A percentile compares a stretch with the other conserved stretches of the same genome.
Conservation (phyloP, 2,113 vertebrate species). For the Paratilapia polleni region DNA sequence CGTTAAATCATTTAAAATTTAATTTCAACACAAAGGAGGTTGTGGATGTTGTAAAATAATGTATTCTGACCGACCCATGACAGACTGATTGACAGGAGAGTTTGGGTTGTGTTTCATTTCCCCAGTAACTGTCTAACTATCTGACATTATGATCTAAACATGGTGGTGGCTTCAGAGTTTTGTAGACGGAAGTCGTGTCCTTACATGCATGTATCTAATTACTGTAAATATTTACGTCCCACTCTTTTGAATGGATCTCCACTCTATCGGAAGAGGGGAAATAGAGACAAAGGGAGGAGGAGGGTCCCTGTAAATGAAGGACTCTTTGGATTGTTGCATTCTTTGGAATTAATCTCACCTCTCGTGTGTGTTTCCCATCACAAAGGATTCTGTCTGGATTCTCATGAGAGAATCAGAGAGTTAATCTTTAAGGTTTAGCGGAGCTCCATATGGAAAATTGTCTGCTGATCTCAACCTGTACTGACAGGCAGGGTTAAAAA, state of each 20-base stretch:
- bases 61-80: neutral
- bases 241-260: slow-evolving; percentile 40
- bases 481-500: slow-evolving; percentile 46
- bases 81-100: neutral
- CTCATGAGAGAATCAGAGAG: slow-evolving; percentile 54
- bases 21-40: neutral
- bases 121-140: neutral
- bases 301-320: neutral
- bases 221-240: slow-evolving; percentile 70
- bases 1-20: neutral
- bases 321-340: slow-evolving; percentile 47
- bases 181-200: slow-evolving; percentile 26
- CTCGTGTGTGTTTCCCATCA: slow-evolving; percentile 66
- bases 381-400: slow-evolving; percentile 49
- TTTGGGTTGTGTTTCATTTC: slow-evolving; percentile 3
- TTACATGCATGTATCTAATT: slow-evolving; percentile 58
- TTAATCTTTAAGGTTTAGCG: slow-evolving; percentile 62
- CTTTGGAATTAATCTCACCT: slow-evolving; percentile 67
- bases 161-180: slow-evolving; percentile 17
- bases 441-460: slow-evolving; percentile 65
- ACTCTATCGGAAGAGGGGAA: slow-evolving; percentile 42
- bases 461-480: slow-evolving; percentile 37
- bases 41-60: neutral
- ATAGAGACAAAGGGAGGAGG: neutral
- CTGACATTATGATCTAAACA: neutral